phyloP scores from a whole-genome alignment of 2,888 invertebrate genomes.

The Drosophila subsilvestris region DNA sequence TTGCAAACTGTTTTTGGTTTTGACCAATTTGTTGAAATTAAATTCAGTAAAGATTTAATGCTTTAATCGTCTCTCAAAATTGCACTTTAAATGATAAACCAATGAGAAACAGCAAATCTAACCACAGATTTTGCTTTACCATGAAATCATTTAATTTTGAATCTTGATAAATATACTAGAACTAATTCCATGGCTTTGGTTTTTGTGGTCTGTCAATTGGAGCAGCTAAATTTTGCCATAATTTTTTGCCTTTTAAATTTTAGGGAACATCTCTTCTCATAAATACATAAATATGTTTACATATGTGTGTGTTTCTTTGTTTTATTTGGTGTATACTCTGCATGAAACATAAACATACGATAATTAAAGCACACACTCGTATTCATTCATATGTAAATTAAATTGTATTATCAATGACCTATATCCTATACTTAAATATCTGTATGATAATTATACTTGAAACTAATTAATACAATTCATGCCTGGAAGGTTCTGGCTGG shows the following conservation, averaged over 20 bases:
- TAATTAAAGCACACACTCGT: not conserved
- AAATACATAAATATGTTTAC: not conserved
- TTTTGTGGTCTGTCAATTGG: not conserved
- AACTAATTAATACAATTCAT: slow-evolving; percentile 11
- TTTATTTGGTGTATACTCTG: not conserved
- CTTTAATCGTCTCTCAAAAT: not conserved
- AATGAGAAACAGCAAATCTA: not conserved
- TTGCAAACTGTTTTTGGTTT: not conserved
- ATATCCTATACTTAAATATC: not conserved
- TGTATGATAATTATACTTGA: not conserved
- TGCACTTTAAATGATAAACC: not conserved
- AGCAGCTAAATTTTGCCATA: not conserved
- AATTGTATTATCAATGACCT: not conserved
- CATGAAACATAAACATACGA: not conserved
- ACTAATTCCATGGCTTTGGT: not conserved
- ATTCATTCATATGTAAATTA: not conserved
- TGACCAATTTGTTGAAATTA: not conserved
- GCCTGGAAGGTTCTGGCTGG: not conserved
- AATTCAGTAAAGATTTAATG: not conserved
- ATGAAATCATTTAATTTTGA: not conserved
- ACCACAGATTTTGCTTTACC: not conserved
- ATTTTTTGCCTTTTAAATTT: not conserved
- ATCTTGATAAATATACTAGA: not conserved
- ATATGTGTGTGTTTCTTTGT: not conserved
- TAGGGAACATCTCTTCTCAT: not conserved